A percentile compares a stretch with the other conserved stretches of the same genome.
phyloP scores from a whole-genome alignment of 92 coral and sea anemone genomes.

The Parazoanthus atlanticus region DNA sequence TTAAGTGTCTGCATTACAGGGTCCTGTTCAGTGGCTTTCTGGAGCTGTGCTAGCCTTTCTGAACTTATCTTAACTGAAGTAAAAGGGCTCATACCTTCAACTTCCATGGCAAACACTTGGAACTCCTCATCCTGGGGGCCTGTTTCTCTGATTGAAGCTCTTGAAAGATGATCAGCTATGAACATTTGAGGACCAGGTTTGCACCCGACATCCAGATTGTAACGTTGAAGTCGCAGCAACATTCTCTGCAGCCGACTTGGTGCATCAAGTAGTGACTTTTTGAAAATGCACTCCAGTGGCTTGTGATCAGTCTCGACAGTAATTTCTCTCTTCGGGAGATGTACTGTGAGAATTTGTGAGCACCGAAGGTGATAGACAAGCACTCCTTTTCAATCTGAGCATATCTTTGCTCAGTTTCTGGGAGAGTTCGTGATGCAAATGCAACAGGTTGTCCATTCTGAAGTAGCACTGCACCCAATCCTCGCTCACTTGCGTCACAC shows the following conservation, averaged over 20 bases:
- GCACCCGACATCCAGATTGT: too few relatives aligned
- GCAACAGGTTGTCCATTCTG: too few relatives aligned
- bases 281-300: too few relatives aligned
- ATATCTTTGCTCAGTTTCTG: neutral
- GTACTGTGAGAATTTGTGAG: conserved; percentile 28
- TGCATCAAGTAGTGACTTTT: too few relatives aligned
- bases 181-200: conserved; percentile 34
- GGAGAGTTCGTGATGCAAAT: too few relatives aligned
- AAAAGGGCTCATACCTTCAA: conserved; percentile 51
- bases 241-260: too few relatives aligned
- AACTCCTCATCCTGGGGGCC: too few relatives aligned
- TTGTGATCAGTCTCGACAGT: too few relatives aligned
- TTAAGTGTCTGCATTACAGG: too few relatives aligned
- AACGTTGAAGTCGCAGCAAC: too few relatives aligned
- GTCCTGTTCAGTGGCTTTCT: conserved; percentile 51
- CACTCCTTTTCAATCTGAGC: too few relatives aligned
- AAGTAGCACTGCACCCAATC: too few relatives aligned
- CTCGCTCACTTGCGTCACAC: neutral
- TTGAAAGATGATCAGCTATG: conserved; percentile 27
- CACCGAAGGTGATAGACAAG: conserved; percentile 7
- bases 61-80: conserved; percentile 34
- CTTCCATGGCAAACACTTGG: conserved; percentile 56
- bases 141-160: conserved; percentile 25
- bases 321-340: conserved; percentile 9
- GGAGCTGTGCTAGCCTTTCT: conserved; percentile 53